Evolutionary conservation across 2,888 invertebrate genomes (phyloP), one percentile per base, ranked within the genome.

Genomic region (Dynastes hyllus): DNA sequence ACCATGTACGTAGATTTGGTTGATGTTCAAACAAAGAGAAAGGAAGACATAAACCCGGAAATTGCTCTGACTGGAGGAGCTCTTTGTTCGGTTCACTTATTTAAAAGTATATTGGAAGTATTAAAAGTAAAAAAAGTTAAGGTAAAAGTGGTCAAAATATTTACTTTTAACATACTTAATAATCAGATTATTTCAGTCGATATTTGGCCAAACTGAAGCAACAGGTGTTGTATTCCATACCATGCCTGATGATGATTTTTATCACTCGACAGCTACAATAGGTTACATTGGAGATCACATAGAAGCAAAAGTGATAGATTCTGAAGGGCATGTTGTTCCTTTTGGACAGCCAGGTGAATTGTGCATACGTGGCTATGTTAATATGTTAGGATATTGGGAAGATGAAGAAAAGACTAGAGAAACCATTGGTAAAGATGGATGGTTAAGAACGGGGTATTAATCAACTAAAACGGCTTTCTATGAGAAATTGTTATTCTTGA

Each of bases 1-100:
- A 96, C 97, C 2, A 96, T 96, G 96, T 95, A 95, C 87, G 92
- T 95, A 13, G 95, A 96, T 88, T 90, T 95, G 82, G 87, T 96
- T 61, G 90, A 90, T 40, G 88, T 87, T 4, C 91, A 92, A 83
- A 88, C 88, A 45, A 87, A 89, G 79, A 81, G 90, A 8, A 87
- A 90, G 11, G 84, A 90, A 16, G 88, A 90, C 1, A 88, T 92
- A 37, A 90, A 91, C 70, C 88, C 87, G 0, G 89, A 90, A 81
- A 87, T 91, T 63, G 95, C 94, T 0, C 86, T 94, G 1, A 93
- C 93, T 51, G 95, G 95, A 0, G 97, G 96, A 4, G 91, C 96
- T 0, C 91, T 93, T 0, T 94, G 94, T 81, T 93, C 95, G 0
- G 92, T 92, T 0, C 88, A 91, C 78, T 88, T 94, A 1, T 91